Evolutionary conservation across 2,888 invertebrate species (phyloP), one percentile per base, ranked within the genome.

Genomic region (Gandaritis pyraliata): DNA sequence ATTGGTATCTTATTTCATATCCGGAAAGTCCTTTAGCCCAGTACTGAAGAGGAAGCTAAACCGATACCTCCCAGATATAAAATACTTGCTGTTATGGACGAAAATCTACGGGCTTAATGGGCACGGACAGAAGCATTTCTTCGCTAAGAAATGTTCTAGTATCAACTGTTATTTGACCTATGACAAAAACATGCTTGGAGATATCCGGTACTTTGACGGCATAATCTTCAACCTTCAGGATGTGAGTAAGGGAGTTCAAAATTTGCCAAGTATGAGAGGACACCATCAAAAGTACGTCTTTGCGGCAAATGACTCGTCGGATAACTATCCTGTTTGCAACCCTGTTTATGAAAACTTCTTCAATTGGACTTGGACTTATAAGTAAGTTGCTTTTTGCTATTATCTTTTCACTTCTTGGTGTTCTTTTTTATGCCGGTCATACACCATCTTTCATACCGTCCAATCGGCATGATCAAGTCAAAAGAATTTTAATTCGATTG

Each of bases 351-450:
- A 90, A 16, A 39, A 73, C 29, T 90, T 80, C 65, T 91, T 90
- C 56, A 91, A 90, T 61, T 90, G 90, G 90, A 88, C 88, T 12
- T 90, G 90, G 90, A 86, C 87, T 0, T 90, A 90, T 68, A 86
- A 78, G 88, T 89, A 73, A 62, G 61, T 41, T 10, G 12, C n/a
- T 29, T 47, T 47, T 18, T 6, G 7, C 13, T 23, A 6, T 23
- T 23, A 6, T 23, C 23, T 23, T 23, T 23, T 6, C 23, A 23
- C 23, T 23, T 23, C 23, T 23, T 23, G 23, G 6, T 23, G 23
- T 23, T 23, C 6, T 23, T 23, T 23, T 23, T 5, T n/a, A n/a
- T n/a, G n/a, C n/a, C n/a, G n/a, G n/a, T n/a, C n/a, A n/a, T n/a
- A n/a, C n/a, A n/a, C n/a, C n/a, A n/a, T n/a, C n/a, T n/a, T n/a